Conservation (phyloP, 2,888 invertebrate genomes). For the Thyatira batis region DNA sequence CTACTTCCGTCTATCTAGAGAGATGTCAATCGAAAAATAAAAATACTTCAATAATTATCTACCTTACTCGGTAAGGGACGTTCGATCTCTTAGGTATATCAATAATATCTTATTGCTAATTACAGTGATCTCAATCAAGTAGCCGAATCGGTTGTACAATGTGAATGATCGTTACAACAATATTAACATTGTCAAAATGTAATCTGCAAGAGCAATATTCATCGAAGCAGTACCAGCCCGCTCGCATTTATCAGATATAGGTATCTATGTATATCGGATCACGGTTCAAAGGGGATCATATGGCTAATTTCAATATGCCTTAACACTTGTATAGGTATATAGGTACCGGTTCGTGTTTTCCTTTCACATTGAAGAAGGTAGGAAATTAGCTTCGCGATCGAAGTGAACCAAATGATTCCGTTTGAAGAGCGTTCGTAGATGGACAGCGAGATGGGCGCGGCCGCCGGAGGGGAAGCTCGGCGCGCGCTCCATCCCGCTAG, state of each 20-base stretch:
- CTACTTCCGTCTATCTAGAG: slow-evolving; percentile 57
- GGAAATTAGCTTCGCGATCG: not conserved
- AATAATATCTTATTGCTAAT: slow-evolving; percentile 79
- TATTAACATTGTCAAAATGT: slow-evolving; percentile 57
- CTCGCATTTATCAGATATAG: slow-evolving; percentile 50
- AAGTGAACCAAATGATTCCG: slow-evolving; percentile 7
- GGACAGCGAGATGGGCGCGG: slow-evolving; percentile 25
- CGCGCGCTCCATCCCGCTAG: slow-evolving; percentile 28
- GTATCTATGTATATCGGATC: slow-evolving; percentile 22
- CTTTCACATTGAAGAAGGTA: not conserved
- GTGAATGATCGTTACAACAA: slow-evolving; percentile 48
- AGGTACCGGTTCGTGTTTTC: not conserved
- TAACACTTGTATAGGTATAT: too few species aligned
- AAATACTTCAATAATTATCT: slow-evolving; percentile 74
- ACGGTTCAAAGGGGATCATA: slow-evolving; percentile 22
- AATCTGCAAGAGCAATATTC: slow-evolving; percentile 67
- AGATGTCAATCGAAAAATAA: slow-evolving; percentile 76
- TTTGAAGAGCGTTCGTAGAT: slow-evolving; percentile 15
- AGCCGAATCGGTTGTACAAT: slow-evolving; percentile 68
- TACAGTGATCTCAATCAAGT: slow-evolving; percentile 68
- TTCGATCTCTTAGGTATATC: slow-evolving; percentile 81
- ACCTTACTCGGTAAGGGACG: slow-evolving; percentile 83
- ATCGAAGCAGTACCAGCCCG: slow-evolving; percentile 77
- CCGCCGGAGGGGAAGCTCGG: slow-evolving; percentile 39
- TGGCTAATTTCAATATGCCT: not conserved